Base-by-base conservation (phyloP, 2,113 vertebrate genomes). In the Microcebus tavaratra region DNA sequence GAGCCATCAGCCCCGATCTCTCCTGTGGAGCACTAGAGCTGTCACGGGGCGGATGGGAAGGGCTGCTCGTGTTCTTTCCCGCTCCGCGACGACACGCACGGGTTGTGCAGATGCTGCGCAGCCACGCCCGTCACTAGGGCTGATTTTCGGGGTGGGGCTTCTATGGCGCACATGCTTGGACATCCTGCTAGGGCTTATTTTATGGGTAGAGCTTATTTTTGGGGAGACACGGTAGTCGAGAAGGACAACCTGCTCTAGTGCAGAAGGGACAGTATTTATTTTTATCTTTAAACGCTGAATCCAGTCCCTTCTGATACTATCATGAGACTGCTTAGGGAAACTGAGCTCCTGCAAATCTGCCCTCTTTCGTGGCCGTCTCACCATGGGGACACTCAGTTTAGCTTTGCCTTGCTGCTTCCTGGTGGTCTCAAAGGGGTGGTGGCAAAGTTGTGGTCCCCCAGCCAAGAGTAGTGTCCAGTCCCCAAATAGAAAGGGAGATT, bases 111-210 rank as follows among this genome's bases (percentile, higher is more conserved):
- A 45, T 6, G 45, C 45, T 8, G 45, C 45, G 45, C 45, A 45
- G 45, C 45, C 45, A 45, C 45, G 45, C 45, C 45, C 45, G 45
- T 1, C 45, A 45, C 45, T 8, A 45, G 45, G 45, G 45, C 45
- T 45, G 45, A 45, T 8, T 45, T 45, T 45, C 45, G 45, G 45
- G 45, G 45, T 45, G 7, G 45, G 45, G 45, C 45, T 45, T 45
- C 45, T 45, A 45, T 45, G 1, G 45, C 0, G 8, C 7, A 45
- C 7, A 8, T 45, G 45, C 45, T 1, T 8, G 0, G 45, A 45
- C 1, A 45, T 8, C 45, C 45, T 45, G 45, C 45, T 8, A 6
- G 45, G 45, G 45, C 45, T 45, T 45, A 8, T 45, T 45, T 45
- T 45, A 45, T 45, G 45, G 45, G 45, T 45, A 8, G 45, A 8